phyloP scores from a whole-genome alignment of 2,113 vertebrate genomes.

The Carassius gibelio region DNA sequence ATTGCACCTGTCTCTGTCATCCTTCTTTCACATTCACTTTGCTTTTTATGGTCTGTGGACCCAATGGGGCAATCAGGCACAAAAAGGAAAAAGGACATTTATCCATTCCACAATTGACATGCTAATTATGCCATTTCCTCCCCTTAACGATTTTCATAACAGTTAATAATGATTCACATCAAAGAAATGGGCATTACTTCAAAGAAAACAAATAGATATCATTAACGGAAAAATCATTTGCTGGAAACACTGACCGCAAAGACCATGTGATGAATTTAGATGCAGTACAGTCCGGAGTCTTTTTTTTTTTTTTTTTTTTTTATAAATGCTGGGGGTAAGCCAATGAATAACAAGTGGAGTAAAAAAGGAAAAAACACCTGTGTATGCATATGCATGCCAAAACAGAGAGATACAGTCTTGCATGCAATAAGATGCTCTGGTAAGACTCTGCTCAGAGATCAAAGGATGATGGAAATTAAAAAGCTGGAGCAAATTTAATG shows the following conservation, averaged over 20 bases:
- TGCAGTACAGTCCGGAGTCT: background rate
- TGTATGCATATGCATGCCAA: slow-evolving; percentile 31
- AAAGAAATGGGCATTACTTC: slow-evolving; percentile 45
- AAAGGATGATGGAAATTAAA: background rate
- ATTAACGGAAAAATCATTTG: slow-evolving; percentile 36
- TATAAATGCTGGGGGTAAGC: background rate
- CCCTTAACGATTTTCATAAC: slow-evolving; percentile 17
- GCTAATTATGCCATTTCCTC: slow-evolving; percentile 46
- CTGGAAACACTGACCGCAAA: slow-evolving; percentile 20
- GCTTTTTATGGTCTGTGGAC: background rate
- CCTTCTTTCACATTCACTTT: background rate
- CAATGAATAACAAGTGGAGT: background rate
- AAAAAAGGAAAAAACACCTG: slow-evolving; percentile 28
- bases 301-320: background rate
- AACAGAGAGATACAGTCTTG: slow-evolving; percentile 21
- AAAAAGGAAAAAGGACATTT: slow-evolving; percentile 24
- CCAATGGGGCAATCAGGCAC: background rate
- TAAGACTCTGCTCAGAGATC: background rate
- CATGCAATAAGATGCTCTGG: background rate
- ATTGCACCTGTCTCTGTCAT: background rate
- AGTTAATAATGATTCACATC: slow-evolving; percentile 49
- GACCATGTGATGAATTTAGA: background rate
- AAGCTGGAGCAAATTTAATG: slow-evolving; percentile 5
- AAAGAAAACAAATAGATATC: slow-evolving; percentile 33
- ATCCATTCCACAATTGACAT: slow-evolving; percentile 44